Conservation (phyloP, 1,140 invertebrate species). For the Colletes latitarsis region DNA sequence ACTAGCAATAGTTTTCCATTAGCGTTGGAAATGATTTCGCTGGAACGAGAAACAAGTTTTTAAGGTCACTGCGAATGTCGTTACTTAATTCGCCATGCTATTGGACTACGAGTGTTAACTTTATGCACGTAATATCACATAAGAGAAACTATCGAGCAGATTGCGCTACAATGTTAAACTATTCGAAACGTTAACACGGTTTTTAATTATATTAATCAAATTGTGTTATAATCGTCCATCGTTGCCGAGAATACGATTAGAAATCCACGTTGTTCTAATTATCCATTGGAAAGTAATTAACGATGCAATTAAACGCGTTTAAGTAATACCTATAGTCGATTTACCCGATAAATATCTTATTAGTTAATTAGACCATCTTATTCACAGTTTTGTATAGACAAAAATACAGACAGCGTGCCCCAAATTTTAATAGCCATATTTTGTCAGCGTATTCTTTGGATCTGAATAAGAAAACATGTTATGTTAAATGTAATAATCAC, state of each 20-base stretch:
- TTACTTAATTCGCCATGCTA: not conserved
- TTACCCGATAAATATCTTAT: not conserved
- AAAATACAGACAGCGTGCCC: too few relatives aligned
- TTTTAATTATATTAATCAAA: not conserved
- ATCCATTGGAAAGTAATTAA: not conserved
- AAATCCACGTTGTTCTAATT: not conserved
- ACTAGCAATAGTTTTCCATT: not conserved
- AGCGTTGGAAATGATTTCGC: not conserved
- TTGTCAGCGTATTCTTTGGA: too few relatives aligned
- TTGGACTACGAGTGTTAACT: not conserved
- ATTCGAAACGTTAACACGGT: too few relatives aligned
- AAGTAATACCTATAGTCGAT: not conserved
- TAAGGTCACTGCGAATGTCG: not conserved
- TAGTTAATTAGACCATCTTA: not conserved
- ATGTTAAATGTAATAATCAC: too few relatives aligned
- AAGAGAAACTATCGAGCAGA: not conserved
- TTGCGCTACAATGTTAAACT: not conserved
- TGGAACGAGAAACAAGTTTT: not conserved
- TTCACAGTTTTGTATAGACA: too few relatives aligned
- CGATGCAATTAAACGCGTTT: not conserved
- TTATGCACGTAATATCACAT: not conserved
- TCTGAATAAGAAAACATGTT: too few relatives aligned
- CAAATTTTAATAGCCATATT: too few relatives aligned
- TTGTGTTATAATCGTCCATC: not conserved
- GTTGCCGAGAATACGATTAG: not conserved